Evolutionary conservation across 1,140 invertebrate genomes (phyloP).

Genomic region (Matsumurasca onukii): DNA sequence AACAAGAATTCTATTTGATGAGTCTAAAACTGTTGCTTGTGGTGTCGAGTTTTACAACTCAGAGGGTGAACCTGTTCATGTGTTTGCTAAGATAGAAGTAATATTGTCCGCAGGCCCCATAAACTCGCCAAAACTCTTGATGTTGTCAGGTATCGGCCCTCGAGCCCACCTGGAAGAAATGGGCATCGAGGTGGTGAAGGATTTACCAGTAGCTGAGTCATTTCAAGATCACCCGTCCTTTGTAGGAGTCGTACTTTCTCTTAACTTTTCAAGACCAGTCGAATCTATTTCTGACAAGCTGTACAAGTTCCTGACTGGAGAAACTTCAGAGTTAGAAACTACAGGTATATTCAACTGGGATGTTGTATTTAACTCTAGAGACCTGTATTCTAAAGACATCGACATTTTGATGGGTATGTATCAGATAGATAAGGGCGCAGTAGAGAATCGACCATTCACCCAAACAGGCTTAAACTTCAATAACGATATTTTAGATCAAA

Average conservation of each 20-base stretch:
- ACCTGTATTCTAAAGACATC: constrained; percentile 76
- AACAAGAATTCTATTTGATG: constrained; percentile 62
- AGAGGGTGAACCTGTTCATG: constrained; percentile 49
- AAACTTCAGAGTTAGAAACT: too few relatives aligned
- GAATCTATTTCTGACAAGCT: constrained; percentile 68
- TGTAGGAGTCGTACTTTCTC: constrained; percentile 67
- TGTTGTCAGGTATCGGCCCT: constrained; percentile 85
- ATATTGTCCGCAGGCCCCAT: constrained; percentile 77
- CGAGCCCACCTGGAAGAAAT: constrained; percentile 65
- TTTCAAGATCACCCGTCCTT: constrained; percentile 86
- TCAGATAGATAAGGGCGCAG: too few relatives aligned
- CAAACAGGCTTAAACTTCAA: not conserved
- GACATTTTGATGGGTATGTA: too few relatives aligned
- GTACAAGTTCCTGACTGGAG: constrained; percentile 78
- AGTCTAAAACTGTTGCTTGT: constrained; percentile 56
- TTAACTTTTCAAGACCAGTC: constrained; percentile 62
- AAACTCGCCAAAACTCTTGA: constrained; percentile 75
- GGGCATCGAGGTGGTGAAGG: constrained; percentile 66
- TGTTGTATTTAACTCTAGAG: constrained; percentile 64
- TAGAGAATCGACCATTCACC: not conserved
- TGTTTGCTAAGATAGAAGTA: constrained; percentile 56
- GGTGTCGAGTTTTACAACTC: constrained; percentile 46
- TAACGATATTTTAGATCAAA: not conserved
- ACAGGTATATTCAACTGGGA: constrained; percentile 68
- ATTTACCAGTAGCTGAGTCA: constrained; percentile 78